Conservation (phyloP, 2,113 vertebrate genomes). For the Prunella fulvescens region DNA sequence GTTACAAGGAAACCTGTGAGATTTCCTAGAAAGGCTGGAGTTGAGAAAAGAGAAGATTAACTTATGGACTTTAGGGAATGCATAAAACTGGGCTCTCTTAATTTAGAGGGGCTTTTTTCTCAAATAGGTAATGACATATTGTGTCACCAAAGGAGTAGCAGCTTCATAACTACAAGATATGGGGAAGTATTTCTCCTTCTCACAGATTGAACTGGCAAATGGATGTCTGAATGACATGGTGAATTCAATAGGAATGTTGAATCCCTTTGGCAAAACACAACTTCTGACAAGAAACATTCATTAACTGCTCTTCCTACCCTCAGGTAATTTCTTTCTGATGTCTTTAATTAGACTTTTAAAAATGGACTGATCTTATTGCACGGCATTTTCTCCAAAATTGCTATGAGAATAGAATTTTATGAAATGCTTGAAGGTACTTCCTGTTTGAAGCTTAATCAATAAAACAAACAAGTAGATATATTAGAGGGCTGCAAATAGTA, state of each 20-base stretch:
- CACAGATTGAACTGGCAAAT: background rate
- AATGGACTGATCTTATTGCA: background rate
- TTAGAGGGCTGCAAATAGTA: background rate
- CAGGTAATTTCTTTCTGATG: background rate
- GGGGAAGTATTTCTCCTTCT: background rate
- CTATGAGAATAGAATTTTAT: background rate
- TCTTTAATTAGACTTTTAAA: slow-evolving; percentile 49
- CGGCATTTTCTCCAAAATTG: slow-evolving; percentile 16
- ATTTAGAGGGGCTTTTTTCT: background rate
- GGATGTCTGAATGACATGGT: background rate
- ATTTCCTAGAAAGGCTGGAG: background rate
- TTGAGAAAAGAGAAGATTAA: background rate
- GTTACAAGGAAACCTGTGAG: background rate
- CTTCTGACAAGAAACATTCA: slow-evolving; percentile 5
- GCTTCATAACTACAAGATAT: background rate
- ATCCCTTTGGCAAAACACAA: slow-evolving; percentile 16
- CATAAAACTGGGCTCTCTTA: background rate
- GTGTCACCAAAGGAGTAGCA: background rate
- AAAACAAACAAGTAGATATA: background rate
- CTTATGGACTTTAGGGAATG: background rate
- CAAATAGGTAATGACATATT: background rate
- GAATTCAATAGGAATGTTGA: background rate
- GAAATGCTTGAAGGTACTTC: background rate
- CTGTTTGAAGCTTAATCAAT: background rate
- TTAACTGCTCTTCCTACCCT: slow-evolving; percentile 10